phyloP scores from a whole-genome alignment of 1,140 invertebrate genomes.

The Coptotermes formosanus region DNA sequence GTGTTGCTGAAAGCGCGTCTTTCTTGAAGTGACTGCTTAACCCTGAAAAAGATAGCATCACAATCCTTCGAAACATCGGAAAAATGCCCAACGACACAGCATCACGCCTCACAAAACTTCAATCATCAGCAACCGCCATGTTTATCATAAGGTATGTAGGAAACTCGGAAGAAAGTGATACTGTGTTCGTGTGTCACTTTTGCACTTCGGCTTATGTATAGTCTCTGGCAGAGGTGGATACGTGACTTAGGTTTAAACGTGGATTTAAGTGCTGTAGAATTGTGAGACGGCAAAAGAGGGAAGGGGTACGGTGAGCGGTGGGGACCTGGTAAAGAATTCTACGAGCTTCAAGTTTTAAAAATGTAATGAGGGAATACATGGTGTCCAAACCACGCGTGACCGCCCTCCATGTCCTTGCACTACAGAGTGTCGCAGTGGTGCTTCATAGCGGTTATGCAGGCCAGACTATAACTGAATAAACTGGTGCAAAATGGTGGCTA shows the following conservation, averaged over 20 bases:
- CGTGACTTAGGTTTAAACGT: not conserved
- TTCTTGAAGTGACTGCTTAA: too few species aligned
- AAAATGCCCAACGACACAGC: too few species aligned
- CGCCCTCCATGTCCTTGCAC: not conserved
- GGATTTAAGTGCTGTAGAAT: not conserved
- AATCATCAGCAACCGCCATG: too few species aligned
- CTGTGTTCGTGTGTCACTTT: not conserved
- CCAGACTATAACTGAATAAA: too few species aligned
- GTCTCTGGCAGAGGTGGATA: not conserved
- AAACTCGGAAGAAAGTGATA: too few species aligned
- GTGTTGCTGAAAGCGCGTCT: too few species aligned
- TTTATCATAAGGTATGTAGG: too few species aligned
- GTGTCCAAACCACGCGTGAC: not conserved
- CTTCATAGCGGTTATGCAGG: not conserved
- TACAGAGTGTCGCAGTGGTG: not conserved
- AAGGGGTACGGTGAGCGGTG: not conserved
- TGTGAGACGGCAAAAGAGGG: not conserved
- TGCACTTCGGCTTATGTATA: not conserved
- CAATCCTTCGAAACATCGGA: too few species aligned
- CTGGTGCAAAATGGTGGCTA: too few species aligned
- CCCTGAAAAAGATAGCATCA: too few species aligned
- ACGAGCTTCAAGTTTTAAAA: not conserved
- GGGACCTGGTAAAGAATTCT: not conserved
- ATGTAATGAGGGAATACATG: conserved; percentile 16
- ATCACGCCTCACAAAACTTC: too few species aligned